phyloP scores from a whole-genome alignment of 1,140 invertebrate genomes.

The Pseudomyrmex flavicornis region DNA sequence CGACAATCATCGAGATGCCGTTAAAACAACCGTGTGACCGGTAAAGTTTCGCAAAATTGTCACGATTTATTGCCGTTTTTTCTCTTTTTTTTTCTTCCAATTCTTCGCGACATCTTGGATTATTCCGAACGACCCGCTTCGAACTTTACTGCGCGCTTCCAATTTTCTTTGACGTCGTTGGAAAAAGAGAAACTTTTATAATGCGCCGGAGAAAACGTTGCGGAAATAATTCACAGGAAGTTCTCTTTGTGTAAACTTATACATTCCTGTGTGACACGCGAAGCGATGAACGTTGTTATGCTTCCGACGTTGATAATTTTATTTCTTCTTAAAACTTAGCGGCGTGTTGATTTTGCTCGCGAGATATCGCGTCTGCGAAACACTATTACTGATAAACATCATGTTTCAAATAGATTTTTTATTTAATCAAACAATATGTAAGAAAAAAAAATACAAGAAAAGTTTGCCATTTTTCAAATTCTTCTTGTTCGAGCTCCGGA shows the following conservation, averaged over 20 bases:
- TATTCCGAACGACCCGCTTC: slow-evolving; percentile 3
- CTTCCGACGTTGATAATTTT: neutral
- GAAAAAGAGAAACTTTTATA: slow-evolving; percentile 57
- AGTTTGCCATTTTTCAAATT: too few relatives aligned
- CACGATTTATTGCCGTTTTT: neutral
- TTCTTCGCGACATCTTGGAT: slow-evolving; percentile 32
- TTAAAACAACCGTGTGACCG: neutral
- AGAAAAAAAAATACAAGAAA: too few relatives aligned
- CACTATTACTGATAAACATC: too few relatives aligned
- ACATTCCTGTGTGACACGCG: slow-evolving; percentile 40
- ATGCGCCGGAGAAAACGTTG: neutral
- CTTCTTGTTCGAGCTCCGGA: too few relatives aligned
- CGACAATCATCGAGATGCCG: neutral
- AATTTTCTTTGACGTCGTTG: slow-evolving; percentile 28
- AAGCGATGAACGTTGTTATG: neutral
- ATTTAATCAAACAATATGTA: too few relatives aligned
- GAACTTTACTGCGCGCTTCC: slow-evolving; percentile 38
- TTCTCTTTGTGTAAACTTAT: slow-evolving; percentile 53
- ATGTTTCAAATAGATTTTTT: too few relatives aligned
- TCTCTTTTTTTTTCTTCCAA: neutral
- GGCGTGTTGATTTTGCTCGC: neutral
- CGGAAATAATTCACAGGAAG: slow-evolving; percentile 65
- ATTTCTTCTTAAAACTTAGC: neutral
- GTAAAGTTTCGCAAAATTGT: slow-evolving; percentile 47
- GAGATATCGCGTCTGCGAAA: neutral